phyloP scores from a whole-genome alignment of 2,797 vertebrate genomes.

The Carduelis carduelis region DNA sequence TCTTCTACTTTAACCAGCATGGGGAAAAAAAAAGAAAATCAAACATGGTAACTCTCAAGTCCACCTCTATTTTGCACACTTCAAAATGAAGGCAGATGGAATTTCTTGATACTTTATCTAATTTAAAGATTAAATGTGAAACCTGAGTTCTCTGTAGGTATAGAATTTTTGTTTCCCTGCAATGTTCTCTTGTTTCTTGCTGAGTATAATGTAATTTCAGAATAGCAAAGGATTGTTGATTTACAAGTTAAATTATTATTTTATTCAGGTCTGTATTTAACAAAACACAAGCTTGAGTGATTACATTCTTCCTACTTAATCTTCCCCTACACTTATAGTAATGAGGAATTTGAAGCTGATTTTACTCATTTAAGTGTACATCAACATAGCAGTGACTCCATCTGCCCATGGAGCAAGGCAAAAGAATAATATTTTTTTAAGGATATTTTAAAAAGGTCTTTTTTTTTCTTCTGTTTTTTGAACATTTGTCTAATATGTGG shows the following conservation, averaged over 20 bases:
- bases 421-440: background rate
- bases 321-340: background rate
- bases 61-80: background rate
- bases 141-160: background rate
- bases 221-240: background rate
- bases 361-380: background rate
- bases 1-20: background rate
- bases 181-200: background rate
- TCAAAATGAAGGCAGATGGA: background rate
- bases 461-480: background rate
- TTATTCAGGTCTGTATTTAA: background rate
- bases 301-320: background rate
- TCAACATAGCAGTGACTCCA: background rate
- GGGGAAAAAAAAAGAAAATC: background rate
- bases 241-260: background rate
- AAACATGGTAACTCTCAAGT: background rate
- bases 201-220: background rate
- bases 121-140: constrained; percentile 11
- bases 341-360: background rate
- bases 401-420: background rate
- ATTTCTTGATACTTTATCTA: background rate
- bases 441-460: background rate
- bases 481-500: background rate
- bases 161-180: background rate
- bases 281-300: background rate